These are phyloP conservation scores for Watsonalla cultraria DNA, from an alignment of 2,888 invertebrate species.

Conservation along the genomic window DNA sequence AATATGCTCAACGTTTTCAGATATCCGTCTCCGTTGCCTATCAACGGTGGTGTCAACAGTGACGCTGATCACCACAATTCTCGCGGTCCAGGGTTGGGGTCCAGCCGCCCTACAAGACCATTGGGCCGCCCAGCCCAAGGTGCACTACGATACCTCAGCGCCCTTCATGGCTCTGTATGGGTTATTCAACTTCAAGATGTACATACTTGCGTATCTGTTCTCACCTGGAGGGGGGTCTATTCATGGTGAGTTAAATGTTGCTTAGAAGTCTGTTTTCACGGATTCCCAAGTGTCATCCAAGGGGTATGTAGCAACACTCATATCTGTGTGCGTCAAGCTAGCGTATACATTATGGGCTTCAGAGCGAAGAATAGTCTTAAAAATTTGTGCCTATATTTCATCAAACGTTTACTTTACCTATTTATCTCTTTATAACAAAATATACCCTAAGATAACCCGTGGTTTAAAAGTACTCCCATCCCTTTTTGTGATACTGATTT, in stretches of 20 bases:
- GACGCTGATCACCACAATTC: slow-evolving; percentile 83
- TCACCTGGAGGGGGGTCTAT: slow-evolving; percentile 89
- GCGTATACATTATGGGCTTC: too few species aligned
- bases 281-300: slow-evolving; percentile 3
- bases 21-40: slow-evolving; percentile 93
- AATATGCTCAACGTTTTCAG: slow-evolving; percentile 72
- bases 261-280: neutral
- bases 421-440: too few species aligned
- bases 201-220: slow-evolving; percentile 96
- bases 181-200: slow-evolving; percentile 94
- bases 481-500: too few species aligned
- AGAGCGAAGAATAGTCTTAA: too few species aligned
- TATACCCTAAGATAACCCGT: too few species aligned
- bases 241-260: slow-evolving; percentile 82
- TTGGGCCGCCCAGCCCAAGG: slow-evolving; percentile 92
- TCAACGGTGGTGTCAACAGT: slow-evolving; percentile 92
- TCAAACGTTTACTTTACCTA: too few species aligned
- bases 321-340: too few species aligned
- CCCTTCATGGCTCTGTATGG: slow-evolving; percentile 98
- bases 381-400: neutral
- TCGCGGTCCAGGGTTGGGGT: slow-evolving; percentile 91
- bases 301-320: neutral
- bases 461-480: too few species aligned
- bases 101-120: slow-evolving; percentile 94
- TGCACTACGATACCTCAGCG: slow-evolving; percentile 93